Percentiles rank a stretch among this genome's conserved stretches.
Evolutionary conservation across 92 coral and sea anemone genomes (phyloP).

Genomic region (Epizoanthus ramosus): DNA sequence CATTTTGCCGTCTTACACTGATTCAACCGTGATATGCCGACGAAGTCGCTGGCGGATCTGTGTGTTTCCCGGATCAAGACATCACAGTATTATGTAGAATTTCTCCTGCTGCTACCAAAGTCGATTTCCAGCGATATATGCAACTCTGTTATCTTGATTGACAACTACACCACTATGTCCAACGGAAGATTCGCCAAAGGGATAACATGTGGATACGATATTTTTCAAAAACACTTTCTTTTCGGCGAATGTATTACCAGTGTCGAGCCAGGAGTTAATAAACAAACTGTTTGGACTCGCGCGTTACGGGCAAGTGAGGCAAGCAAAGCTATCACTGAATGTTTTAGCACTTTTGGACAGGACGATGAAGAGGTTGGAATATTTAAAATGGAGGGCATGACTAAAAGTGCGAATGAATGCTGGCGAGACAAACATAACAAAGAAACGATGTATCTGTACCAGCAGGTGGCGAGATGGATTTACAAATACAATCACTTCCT

Average conservation of each 20-base stretch:
- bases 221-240: slow-evolving; percentile 24
- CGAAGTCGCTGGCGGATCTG: slow-evolving; percentile 35
- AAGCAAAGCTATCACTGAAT: slow-evolving; percentile 12
- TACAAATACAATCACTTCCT: slow-evolving; percentile 31
- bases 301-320: slow-evolving; percentile 25
- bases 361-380: neutral
- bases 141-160: slow-evolving; percentile 24
- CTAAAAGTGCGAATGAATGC: neutral
- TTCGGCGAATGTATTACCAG: slow-evolving; percentile 24
- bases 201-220: slow-evolving; percentile 32
- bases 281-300: slow-evolving; percentile 15
- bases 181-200: slow-evolving; percentile 26
- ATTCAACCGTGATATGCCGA: neutral
- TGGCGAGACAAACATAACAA: slow-evolving; percentile 13
- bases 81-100: slow-evolving; percentile 25
- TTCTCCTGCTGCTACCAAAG: slow-evolving; percentile 25
- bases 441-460: slow-evolving; percentile 23
- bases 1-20: neutral
- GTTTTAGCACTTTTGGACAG: neutral
- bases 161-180: slow-evolving; percentile 14
- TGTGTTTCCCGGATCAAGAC: slow-evolving; percentile 36
- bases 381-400: neutral
- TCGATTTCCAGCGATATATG: slow-evolving; percentile 28
- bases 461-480: slow-evolving; percentile 41
- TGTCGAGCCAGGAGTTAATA: neutral